These are phyloP conservation scores for Tylochromis polylepis DNA, from an alignment of 2,113 vertebrate genomes.

Conservation along the genomic window DNA sequence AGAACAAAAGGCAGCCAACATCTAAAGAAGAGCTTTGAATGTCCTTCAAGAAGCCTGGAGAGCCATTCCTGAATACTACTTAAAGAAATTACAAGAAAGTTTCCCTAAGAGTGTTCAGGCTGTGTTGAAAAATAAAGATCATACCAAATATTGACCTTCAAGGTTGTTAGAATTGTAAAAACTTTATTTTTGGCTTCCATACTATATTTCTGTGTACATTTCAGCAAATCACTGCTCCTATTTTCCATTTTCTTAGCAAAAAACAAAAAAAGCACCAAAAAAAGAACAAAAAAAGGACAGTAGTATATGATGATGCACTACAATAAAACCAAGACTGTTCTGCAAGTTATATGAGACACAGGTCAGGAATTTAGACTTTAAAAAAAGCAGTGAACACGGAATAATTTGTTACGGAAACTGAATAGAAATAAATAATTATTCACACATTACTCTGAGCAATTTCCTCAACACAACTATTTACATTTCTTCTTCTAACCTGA, in stretches of 20 bases:
- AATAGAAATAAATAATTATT: background rate
- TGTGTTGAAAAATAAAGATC: background rate
- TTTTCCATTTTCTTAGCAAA: background rate
- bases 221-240: background rate
- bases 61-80: background rate
- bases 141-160: background rate
- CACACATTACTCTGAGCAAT: background rate
- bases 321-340: background rate
- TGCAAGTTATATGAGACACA: background rate
- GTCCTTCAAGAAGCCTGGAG: background rate
- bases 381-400: background rate
- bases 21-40: background rate
- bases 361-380: background rate
- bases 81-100: background rate
- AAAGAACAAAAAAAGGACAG: background rate
- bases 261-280: background rate
- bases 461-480: background rate
- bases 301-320: background rate
- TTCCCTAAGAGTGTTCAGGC: background rate
- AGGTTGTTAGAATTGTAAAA: background rate
- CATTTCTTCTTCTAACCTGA: background rate
- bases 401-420: background rate
- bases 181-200: background rate
- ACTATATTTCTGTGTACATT: background rate
- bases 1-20: background rate